Percentiles rank a stretch among this genome's conserved stretches.
These are phyloP conservation scores for Gymnothorax reevesii DNA, from an alignment of 2,797 vertebrate species.

Conservation along the genomic window DNA sequence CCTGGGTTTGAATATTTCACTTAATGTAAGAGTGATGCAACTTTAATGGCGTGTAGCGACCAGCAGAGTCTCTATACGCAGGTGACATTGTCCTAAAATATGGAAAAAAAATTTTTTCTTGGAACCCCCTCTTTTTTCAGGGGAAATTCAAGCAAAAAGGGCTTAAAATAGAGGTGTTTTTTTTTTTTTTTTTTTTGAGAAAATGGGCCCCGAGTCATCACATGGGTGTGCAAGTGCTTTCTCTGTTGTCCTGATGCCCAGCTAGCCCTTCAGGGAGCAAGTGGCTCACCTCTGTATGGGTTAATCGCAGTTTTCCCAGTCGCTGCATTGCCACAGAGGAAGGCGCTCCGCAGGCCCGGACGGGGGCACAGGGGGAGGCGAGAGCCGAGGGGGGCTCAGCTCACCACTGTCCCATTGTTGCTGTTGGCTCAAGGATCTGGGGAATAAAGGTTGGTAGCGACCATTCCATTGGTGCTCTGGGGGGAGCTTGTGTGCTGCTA, in stretches of 20 bases:
- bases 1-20: too few species aligned
- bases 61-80: too few species aligned
- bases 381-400: constrained; percentile 24
- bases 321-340: constrained; percentile 5
- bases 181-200: background rate
- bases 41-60: too few species aligned
- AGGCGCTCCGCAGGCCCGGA: constrained; percentile 24
- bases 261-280: constrained; percentile 18
- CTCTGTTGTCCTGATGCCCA: constrained; percentile 31
- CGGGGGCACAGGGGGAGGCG: constrained; percentile 8
- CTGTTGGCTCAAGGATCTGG: constrained; percentile 31
- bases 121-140: too few species aligned
- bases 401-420: constrained; percentile 33
- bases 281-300: constrained; percentile 31
- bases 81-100: too few species aligned
- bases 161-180: background rate
- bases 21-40: too few species aligned
- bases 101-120: too few species aligned
- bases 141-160: too few species aligned
- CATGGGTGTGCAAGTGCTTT: background rate
- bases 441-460: constrained; percentile 6
- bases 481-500: constrained; percentile 13
- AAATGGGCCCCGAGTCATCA: background rate
- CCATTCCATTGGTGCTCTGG: constrained; percentile 18
- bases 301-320: constrained; percentile 38